Evolutionary conservation across 2,797 vertebrate genomes (phyloP).

Genomic region (Urophycis tenuis): DNA sequence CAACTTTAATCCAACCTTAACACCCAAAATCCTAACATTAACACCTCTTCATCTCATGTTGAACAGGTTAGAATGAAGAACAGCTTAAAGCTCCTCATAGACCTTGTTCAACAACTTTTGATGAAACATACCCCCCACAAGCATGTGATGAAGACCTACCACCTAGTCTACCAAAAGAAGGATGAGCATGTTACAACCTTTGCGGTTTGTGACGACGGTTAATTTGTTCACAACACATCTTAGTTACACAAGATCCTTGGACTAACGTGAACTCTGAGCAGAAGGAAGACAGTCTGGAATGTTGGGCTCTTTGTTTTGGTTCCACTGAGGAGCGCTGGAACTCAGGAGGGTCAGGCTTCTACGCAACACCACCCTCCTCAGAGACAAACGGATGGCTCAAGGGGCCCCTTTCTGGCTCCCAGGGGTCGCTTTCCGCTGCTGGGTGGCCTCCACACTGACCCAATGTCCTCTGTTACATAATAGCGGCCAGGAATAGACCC

Average conservation of each 20-base stretch:
- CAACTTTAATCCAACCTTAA: no score
- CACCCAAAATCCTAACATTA: constrained; percentile 14
- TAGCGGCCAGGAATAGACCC: constrained; percentile 14
- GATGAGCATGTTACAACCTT: no score
- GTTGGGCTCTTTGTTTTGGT: neutral
- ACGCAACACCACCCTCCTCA: constrained; percentile 1
- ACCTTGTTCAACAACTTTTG: neutral
- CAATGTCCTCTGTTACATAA: constrained; percentile 37
- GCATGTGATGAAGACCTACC: no score
- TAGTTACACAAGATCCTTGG: neutral
- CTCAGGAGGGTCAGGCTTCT: constrained; percentile 5
- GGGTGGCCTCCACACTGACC: constrained; percentile 32
- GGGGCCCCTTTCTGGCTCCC: neutral
- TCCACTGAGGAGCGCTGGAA: neutral
- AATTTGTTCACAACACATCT: neutral
- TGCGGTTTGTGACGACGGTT: no score
- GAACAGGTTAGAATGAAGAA: no score
- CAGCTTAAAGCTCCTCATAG: no score
- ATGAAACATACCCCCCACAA: no score
- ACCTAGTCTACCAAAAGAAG: no score
- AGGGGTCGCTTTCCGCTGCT: constrained; percentile 9
- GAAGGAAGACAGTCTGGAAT: neutral
- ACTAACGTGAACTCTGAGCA: neutral
- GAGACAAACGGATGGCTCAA: neutral
- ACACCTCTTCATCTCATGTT: constrained; percentile 8